A percentile compares a stretch with the other conserved stretches of the same genome.
These are phyloP conservation scores for Auanema freiburgensis DNA, from an alignment of 2,888 invertebrate genomes.

Conservation along the genomic window DNA sequence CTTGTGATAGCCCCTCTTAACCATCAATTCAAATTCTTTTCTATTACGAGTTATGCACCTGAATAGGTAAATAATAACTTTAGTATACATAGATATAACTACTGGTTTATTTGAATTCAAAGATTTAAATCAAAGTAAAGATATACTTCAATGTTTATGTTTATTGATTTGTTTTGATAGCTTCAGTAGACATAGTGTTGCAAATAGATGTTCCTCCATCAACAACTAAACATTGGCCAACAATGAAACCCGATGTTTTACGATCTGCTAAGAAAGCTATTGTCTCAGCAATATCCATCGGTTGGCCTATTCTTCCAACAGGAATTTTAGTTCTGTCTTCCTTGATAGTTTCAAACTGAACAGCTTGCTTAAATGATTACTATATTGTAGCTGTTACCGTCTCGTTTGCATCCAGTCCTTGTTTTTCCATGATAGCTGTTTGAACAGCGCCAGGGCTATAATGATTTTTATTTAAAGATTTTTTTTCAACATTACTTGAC, in stretches of 20 bases:
- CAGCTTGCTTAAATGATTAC: neutral
- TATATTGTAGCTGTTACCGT: neutral
- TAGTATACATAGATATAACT: no score
- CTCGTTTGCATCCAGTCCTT: conserved; percentile 11
- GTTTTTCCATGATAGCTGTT: conserved; percentile 16
- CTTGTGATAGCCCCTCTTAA: no score
- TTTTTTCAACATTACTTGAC: conserved; percentile 22
- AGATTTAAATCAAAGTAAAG: no score
- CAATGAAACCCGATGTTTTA: conserved; percentile 22
- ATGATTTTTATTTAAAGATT: neutral
- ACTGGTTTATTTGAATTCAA: no score
- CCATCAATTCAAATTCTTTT: no score
- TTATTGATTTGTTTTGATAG: no score
- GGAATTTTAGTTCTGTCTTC: conserved; percentile 13
- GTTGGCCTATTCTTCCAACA: conserved; percentile 16
- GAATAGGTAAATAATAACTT: no score
- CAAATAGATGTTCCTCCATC: conserved; percentile 25
- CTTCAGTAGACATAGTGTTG: conserved; percentile 1
- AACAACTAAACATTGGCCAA: conserved; percentile 24
- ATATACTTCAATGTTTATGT: no score
- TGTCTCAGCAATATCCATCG: conserved; percentile 25
- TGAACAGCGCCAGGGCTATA: conserved; percentile 15
- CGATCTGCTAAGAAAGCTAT: conserved; percentile 31
- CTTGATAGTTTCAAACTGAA: neutral
- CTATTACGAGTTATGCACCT: no score